phyloP scores from a whole-genome alignment of 2,113 vertebrate genomes.

The Alectura lathami region DNA sequence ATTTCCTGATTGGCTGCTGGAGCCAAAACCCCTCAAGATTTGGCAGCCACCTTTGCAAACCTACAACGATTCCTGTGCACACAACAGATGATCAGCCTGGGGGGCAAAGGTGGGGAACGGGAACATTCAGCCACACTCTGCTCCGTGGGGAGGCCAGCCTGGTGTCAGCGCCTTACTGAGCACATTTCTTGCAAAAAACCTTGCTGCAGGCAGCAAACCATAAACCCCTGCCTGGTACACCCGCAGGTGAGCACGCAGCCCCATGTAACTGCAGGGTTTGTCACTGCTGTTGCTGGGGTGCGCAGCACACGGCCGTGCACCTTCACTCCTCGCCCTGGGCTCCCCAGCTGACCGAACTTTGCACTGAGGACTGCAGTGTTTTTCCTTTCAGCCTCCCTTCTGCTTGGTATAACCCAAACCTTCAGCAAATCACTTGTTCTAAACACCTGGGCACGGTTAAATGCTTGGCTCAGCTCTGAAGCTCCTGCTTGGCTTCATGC shows the following conservation, averaged over 20 bases:
- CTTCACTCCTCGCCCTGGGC: not conserved
- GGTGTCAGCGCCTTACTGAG: not conserved
- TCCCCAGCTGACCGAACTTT: not conserved
- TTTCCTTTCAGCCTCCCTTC: not conserved
- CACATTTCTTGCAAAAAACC: not conserved
- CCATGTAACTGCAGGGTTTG: rapidly evolving
- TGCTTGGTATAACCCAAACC: not conserved
- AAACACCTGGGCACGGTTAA: not conserved
- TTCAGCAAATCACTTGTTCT: not conserved
- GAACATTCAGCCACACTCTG: not conserved
- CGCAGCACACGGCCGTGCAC: not conserved
- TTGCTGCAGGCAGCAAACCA: not conserved
- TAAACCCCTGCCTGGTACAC: rapidly evolving
- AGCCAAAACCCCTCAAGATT: not conserved
- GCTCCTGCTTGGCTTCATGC: not conserved
- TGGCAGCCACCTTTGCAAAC: not conserved
- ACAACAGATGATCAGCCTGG: not conserved
- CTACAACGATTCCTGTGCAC: rapidly evolving
- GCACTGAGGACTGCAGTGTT: not conserved
- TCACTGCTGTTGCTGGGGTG: not conserved
- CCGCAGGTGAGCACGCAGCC: rapidly evolving
- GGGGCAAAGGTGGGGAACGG: not conserved
- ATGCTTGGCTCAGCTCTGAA: not conserved
- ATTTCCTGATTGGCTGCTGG: not conserved
- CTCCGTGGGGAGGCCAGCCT: no score